These are phyloP conservation scores for Megalopta genalis DNA, from an alignment of 1,140 invertebrate species.

Conservation along the genomic window DNA sequence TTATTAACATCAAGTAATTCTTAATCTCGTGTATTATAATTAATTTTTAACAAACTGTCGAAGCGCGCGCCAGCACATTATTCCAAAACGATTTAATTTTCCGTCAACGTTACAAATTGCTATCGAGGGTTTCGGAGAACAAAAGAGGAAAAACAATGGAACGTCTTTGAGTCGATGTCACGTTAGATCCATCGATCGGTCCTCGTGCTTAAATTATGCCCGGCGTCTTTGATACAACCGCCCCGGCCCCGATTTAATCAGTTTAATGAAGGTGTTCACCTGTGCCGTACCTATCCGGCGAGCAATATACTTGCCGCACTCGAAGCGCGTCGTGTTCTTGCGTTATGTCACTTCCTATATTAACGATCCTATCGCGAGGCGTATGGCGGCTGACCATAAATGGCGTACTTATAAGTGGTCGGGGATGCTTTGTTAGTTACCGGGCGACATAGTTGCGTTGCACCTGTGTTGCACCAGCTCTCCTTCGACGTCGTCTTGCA, in stretches of 20 bases:
- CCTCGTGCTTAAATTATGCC: background rate
- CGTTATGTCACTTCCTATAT: conserved; percentile 38
- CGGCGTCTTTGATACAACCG: background rate
- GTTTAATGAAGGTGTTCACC: conserved; percentile 35
- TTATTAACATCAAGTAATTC: too few species aligned
- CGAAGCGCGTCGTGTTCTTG: conserved; percentile 7
- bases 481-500: background rate
- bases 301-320: conserved; percentile 20
- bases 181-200: background rate
- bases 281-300: conserved; percentile 5
- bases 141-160: too few species aligned
- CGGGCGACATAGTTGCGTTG: background rate
- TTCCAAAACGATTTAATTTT: too few species aligned
- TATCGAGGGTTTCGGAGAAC: too few species aligned
- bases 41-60: too few species aligned
- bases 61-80: too few species aligned
- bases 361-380: conserved; percentile 16
- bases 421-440: conserved; percentile 18
- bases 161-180: background rate
- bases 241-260: conserved; percentile 14
- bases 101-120: too few species aligned
- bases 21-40: too few species aligned
- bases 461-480: background rate
- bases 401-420: conserved; percentile 19
- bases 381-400: conserved; percentile 7